A percentile compares a stretch with the other conserved stretches of the same genome.
phyloP scores from a whole-genome alignment of 2,113 vertebrate genomes.

The Crocuta crocuta region DNA sequence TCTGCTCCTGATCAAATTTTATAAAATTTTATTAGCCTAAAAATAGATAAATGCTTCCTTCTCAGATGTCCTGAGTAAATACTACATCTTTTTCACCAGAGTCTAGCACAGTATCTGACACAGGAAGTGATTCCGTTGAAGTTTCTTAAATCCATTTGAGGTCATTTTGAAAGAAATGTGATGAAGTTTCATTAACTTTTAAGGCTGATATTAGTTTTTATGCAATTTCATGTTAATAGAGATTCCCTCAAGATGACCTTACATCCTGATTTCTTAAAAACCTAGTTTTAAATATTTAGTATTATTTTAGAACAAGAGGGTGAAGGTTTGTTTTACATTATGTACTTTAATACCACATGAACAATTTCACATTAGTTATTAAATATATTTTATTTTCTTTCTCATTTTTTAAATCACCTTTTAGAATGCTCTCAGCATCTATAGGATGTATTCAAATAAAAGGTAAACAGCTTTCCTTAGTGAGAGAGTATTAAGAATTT shows the following conservation, averaged over 20 bases:
- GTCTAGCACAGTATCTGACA: too few relatives aligned
- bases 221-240: background rate
- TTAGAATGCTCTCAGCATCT: background rate
- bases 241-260: background rate
- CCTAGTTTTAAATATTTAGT: background rate
- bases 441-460: background rate
- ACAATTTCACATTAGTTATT: background rate
- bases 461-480: fast-evolving
- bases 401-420: background rate
- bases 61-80: fast-evolving
- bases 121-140: background rate
- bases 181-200: background rate
- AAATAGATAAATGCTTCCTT: background rate
- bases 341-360: background rate
- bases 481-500: fast-evolving
- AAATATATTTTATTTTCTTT: background rate
- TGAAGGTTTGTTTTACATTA: background rate
- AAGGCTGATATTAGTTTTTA: background rate
- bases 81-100: background rate
- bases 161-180: background rate
- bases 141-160: background rate
- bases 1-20: background rate
- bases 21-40: background rate
- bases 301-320: background rate
- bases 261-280: background rate